These are phyloP conservation scores for Cephus sareptanus DNA, from an alignment of 2,888 invertebrate genomes.

Conservation along the genomic window DNA sequence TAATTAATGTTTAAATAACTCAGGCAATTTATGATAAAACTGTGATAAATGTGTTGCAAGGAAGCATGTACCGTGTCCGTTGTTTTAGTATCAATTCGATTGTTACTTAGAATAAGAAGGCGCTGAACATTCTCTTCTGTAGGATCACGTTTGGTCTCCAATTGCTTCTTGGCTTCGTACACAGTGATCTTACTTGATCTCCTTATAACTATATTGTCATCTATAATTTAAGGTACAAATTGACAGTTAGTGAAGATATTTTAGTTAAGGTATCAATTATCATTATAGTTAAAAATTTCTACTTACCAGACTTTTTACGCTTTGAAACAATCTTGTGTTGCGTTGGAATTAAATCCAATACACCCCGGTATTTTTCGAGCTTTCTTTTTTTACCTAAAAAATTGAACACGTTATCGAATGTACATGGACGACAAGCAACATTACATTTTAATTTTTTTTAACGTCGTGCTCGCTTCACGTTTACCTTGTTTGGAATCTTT, in stretches of 20 bases:
- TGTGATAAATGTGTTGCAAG: not conserved
- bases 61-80: slow-evolving; percentile 66
- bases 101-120: slow-evolving; percentile 67
- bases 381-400: not conserved
- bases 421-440: too few species aligned
- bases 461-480: too few species aligned
- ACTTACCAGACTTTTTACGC: slow-evolving; percentile 50
- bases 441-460: too few species aligned
- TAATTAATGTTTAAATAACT: not conserved
- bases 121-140: slow-evolving; percentile 68
- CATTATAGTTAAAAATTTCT: not conserved
- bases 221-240: slow-evolving; percentile 21
- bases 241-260: slow-evolving; percentile 9
- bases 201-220: slow-evolving; percentile 26
- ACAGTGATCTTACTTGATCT: slow-evolving; percentile 46
- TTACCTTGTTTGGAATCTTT: slow-evolving; percentile 44
- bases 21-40: not conserved
- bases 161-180: slow-evolving; percentile 47
- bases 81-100: slow-evolving; percentile 58
- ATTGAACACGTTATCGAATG: too few species aligned
- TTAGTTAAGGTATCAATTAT: slow-evolving; percentile 13
- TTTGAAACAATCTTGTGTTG: slow-evolving; percentile 49
- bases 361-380: slow-evolving; percentile 52
- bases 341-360: slow-evolving; percentile 55
- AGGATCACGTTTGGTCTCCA: slow-evolving; percentile 48